Evolutionary conservation across 2,113 vertebrate species (phyloP).

Genomic region (Oreochromis spilurus): DNA sequence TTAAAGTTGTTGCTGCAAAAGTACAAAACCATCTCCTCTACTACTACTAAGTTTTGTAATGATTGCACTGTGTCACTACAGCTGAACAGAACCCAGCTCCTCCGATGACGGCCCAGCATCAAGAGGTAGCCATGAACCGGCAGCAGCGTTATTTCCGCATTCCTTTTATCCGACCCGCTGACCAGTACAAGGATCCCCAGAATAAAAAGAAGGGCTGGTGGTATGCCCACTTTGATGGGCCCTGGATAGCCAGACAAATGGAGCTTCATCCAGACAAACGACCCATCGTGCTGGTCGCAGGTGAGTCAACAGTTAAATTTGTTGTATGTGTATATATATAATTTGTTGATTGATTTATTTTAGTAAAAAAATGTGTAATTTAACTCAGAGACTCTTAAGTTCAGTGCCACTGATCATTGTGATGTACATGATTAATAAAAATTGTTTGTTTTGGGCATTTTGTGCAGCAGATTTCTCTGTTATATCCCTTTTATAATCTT

Average conservation of each 20-base stretch:
- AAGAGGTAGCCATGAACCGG: slow-evolving; percentile 85
- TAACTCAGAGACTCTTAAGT: not conserved
- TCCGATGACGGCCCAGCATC: slow-evolving; percentile 77
- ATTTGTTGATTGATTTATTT: not conserved
- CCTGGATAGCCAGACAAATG: slow-evolving; percentile 94
- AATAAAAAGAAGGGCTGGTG: slow-evolving; percentile 99
- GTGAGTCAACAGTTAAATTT: slow-evolving; percentile 62
- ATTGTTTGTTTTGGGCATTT: not conserved
- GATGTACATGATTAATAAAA: not conserved
- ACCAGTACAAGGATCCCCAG: slow-evolving; percentile 98
- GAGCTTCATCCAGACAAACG: slow-evolving; percentile 97
- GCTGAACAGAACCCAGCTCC: slow-evolving; percentile 87
- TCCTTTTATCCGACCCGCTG: slow-evolving; percentile 92
- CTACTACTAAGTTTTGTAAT: not conserved
- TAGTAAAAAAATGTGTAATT: not conserved
- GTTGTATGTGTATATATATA: not conserved
- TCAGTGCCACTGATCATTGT: not conserved
- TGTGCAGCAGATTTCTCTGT: not conserved
- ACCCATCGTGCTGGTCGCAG: slow-evolving; percentile 92
- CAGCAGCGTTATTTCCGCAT: slow-evolving; percentile 97
- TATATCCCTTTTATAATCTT: not conserved
- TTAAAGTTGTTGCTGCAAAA: not conserved
- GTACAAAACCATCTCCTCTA: not conserved
- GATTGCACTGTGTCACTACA: slow-evolving; percentile 25
- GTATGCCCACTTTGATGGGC: slow-evolving; percentile 96